Evolutionary conservation across 2,888 invertebrate species (phyloP).

Genomic region (Gnatocerus cornutus): DNA sequence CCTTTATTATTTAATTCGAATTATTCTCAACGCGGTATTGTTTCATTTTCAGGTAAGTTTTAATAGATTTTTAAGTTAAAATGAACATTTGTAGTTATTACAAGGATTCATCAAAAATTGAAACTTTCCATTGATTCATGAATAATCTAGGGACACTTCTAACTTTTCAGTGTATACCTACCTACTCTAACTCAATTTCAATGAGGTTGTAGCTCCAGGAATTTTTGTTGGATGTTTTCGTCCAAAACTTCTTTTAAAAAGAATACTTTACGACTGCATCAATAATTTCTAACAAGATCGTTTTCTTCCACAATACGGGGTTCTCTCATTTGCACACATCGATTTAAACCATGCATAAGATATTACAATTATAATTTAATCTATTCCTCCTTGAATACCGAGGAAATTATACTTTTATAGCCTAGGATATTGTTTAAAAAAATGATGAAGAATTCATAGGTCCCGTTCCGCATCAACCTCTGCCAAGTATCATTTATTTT

Average conservation of each 20-base stretch:
- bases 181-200: neutral
- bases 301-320: neutral
- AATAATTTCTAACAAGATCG: neutral
- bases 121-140: too few relatives aligned
- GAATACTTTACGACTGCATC: neutral
- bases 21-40: too few relatives aligned
- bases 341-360: neutral
- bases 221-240: neutral
- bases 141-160: too few relatives aligned
- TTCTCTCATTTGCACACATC: constrained; percentile 2
- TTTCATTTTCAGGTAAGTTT: too few relatives aligned
- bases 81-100: too few relatives aligned
- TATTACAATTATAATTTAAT: neutral
- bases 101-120: too few relatives aligned
- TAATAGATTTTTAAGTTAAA: too few relatives aligned
- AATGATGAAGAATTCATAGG: constrained; percentile 7
- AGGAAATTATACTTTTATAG: constrained; percentile 6
- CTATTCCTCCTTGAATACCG: neutral
- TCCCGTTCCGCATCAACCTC: constrained; percentile 11
- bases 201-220: neutral
- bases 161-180: too few relatives aligned
- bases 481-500: constrained; percentile 13
- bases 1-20: too few relatives aligned
- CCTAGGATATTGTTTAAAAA: constrained; percentile 10
- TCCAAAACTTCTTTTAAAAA: neutral